phyloP scores from a whole-genome alignment of 1,140 invertebrate genomes.

The Drosophila orosa region DNA sequence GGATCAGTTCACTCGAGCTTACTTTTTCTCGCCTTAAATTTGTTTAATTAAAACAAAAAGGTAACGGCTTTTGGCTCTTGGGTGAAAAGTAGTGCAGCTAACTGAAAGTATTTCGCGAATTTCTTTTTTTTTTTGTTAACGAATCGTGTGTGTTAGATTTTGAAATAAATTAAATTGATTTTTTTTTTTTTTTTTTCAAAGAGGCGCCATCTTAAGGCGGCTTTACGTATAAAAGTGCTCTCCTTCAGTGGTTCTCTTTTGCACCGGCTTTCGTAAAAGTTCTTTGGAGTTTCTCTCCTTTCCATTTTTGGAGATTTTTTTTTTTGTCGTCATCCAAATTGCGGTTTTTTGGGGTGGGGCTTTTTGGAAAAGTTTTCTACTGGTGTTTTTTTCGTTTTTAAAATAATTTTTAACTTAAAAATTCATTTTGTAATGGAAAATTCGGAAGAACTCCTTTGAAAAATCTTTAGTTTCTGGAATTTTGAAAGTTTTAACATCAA shows the following conservation, averaged over 20 bases:
- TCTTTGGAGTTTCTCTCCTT: conserved; percentile 25
- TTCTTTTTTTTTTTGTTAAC: neutral
- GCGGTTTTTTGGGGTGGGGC: conserved; percentile 27
- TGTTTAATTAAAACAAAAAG: conserved; percentile 43
- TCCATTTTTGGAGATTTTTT: conserved; percentile 18
- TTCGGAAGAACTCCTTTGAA: too few species aligned
- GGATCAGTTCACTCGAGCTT: conserved; percentile 22
- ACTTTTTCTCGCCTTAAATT: conserved; percentile 40
- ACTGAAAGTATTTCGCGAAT: conserved; percentile 4
- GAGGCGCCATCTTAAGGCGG: conserved; percentile 43
- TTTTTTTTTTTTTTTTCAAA: conserved; percentile 4
- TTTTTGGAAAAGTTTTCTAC: too few species aligned
- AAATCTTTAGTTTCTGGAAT: neutral
- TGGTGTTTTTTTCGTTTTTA: neutral
- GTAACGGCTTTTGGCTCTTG: conserved; percentile 18
- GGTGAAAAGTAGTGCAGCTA: conserved; percentile 9
- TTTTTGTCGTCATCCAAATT: conserved; percentile 1
- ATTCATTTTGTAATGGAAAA: neutral
- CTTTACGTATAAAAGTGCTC: conserved; percentile 2
- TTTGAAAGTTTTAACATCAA: neutral
- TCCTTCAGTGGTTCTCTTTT: conserved; percentile 16
- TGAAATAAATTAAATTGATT: neutral
- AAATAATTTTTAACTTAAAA: neutral
- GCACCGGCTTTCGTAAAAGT: conserved; percentile 50
- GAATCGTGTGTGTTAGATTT: neutral